Evolutionary conservation across 2,888 invertebrate species (phyloP).

Genomic region (Chrysodeixis includens): DNA sequence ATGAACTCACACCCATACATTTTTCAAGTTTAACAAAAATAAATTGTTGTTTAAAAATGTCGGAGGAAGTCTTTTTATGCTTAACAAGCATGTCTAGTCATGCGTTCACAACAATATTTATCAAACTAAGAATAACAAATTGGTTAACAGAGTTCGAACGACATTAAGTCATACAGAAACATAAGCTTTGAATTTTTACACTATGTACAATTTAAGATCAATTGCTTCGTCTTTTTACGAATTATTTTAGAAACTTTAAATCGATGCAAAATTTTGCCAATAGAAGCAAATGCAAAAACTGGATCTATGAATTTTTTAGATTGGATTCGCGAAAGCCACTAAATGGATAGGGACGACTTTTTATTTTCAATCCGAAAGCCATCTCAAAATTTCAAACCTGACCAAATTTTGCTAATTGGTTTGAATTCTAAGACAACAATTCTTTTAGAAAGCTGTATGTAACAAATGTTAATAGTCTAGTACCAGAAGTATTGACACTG

Average conservation of each 20-base stretch:
- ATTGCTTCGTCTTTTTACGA: background rate
- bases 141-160: background rate
- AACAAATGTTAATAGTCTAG: background rate
- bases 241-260: background rate
- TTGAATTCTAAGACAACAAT: background rate
- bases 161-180: background rate
- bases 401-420: background rate
- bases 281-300: too few species aligned
- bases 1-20: background rate
- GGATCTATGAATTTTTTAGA: too few species aligned
- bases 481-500: background rate
- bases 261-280: too few species aligned
- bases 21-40: too few species aligned
- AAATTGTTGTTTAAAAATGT: slow-evolving; percentile 4
- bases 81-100: slow-evolving; percentile 17
- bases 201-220: background rate
- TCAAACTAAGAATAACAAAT: slow-evolving; percentile 18
- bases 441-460: background rate
- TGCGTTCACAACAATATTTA: slow-evolving; percentile 15
- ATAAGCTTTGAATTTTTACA: background rate
- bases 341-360: background rate
- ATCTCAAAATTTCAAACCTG: background rate
- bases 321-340: background rate
- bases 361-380: background rate
- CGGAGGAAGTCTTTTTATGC: slow-evolving; percentile 22